A percentile compares a stretch with the other conserved stretches of the same genome.
These are phyloP conservation scores for Myzus persicae DNA, from an alignment of 1,140 invertebrate species.

Conservation along the genomic window DNA sequence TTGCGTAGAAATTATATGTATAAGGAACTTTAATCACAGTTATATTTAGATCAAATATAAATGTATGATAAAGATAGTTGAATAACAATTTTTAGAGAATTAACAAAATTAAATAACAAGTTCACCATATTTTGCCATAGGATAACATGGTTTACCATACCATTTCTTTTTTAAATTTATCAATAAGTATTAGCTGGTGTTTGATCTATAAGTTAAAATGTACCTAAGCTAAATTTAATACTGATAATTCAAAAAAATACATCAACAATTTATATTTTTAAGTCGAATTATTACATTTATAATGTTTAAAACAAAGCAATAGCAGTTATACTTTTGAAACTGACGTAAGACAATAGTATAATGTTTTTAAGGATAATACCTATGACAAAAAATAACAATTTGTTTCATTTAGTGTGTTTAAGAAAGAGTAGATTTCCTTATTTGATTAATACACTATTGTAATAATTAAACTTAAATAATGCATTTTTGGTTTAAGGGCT, in stretches of 20 bases:
- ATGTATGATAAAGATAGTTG: background rate
- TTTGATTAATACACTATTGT: background rate
- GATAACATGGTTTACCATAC: too few relatives aligned
- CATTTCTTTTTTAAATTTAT: too few relatives aligned
- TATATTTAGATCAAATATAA: background rate
- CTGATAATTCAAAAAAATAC: background rate
- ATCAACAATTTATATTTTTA: background rate
- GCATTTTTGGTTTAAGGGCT: background rate
- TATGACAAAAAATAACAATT: background rate
- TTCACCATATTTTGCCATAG: too few relatives aligned
- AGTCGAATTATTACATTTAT: too few relatives aligned
- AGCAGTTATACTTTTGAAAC: too few relatives aligned
- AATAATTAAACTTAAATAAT: background rate
- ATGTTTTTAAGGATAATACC: background rate
- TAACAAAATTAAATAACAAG: background rate
- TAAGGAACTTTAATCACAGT: too few relatives aligned
- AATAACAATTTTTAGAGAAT: background rate
- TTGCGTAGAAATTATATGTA: background rate
- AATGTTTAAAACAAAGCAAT: too few relatives aligned
- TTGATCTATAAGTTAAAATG: too few relatives aligned
- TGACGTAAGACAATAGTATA: background rate
- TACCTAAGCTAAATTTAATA: background rate
- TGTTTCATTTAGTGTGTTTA: background rate
- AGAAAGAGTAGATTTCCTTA: background rate
- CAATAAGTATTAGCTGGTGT: too few relatives aligned